These are phyloP conservation scores for Anolis sagrei DNA, from an alignment of 2,113 vertebrate genomes.

Conservation along the genomic window DNA sequence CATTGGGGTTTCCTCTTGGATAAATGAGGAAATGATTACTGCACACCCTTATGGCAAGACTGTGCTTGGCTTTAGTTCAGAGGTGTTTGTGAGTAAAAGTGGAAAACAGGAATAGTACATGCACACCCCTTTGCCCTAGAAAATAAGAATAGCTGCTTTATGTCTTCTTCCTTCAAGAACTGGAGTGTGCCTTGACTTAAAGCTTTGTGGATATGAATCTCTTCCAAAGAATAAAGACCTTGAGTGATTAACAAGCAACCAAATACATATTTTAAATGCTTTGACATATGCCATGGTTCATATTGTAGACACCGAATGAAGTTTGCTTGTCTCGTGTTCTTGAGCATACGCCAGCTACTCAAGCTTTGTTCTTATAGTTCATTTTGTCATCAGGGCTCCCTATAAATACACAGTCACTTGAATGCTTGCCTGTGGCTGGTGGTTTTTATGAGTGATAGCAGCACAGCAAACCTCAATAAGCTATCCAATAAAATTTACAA, in stretches of 20 bases:
- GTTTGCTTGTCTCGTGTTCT: neutral
- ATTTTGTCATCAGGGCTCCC: neutral
- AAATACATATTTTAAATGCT: neutral
- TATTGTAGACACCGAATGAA: neutral
- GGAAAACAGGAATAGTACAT: neutral
- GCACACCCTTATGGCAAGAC: neutral
- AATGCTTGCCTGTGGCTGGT: neutral
- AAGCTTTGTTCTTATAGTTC: neutral
- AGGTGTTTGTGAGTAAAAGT: neutral
- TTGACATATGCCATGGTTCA: neutral
- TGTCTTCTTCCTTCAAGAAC: neutral
- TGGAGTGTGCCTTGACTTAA: neutral
- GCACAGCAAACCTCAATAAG: neutral
- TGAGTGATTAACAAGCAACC: neutral
- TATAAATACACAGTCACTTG: conserved; percentile 7
- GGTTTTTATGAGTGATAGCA: neutral
- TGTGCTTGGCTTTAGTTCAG: neutral
- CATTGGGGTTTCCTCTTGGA: neutral
- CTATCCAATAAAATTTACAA: conserved; percentile 1
- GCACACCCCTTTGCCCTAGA: neutral
- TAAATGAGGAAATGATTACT: neutral
- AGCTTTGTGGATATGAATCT: neutral
- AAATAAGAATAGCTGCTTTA: neutral
- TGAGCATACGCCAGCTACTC: neutral
- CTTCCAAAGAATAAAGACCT: neutral